Base-by-base conservation (phyloP, 1,140 invertebrate genomes). In the Neodiprion fabricii region DNA sequence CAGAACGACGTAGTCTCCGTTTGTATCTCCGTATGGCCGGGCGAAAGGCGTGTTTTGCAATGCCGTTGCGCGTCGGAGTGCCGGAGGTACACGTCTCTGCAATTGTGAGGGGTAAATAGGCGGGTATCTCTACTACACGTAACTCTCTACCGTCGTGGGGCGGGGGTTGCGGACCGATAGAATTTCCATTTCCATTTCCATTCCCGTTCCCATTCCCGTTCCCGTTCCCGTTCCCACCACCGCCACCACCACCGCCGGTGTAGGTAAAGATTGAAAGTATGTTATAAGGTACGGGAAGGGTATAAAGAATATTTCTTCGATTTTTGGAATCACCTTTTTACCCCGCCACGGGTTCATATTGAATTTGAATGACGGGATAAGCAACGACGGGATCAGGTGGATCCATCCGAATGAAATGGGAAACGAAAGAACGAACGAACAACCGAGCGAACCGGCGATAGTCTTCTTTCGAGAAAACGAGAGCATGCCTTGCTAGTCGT, bases 291-390 rank as follows among this genome's bases (percentile, higher is more conserved):
- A 5, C 28, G 28, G 28, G 28, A 40, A 40, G 28, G 28, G 28
- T 40, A 40, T 40, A 40, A 40, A 40, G 28, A 40, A 61, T 17
- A 17, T 61, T 61, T 17, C 53, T 61, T 61, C n/a, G 28, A 14
- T 61, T 61, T 61, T 61, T 61, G 53, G 11, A 61, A 12, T 61
- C 53, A 14, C n/a, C n/a, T 61, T 61, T 61, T 61, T 17, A 61
- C 11, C n/a, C 9, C 5, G 11, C 11, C 4, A 9, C 53, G 11
- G n/a, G 11, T 14, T 61, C 11, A 61, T 61, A 61, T 61, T 61
- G 53, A 61, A 61, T 61, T 17, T 61, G 53, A 61, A 61, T 61
- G 53, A 61, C 53, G 8, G 53, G 53, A 61, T 61, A 61, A 61
- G 53, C 53, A 61, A 12, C 11, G 53, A 61, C 53, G 53, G 53